Base-by-base conservation (phyloP, 2,113 vertebrate genomes). In the Zapus hudsonius region DNA sequence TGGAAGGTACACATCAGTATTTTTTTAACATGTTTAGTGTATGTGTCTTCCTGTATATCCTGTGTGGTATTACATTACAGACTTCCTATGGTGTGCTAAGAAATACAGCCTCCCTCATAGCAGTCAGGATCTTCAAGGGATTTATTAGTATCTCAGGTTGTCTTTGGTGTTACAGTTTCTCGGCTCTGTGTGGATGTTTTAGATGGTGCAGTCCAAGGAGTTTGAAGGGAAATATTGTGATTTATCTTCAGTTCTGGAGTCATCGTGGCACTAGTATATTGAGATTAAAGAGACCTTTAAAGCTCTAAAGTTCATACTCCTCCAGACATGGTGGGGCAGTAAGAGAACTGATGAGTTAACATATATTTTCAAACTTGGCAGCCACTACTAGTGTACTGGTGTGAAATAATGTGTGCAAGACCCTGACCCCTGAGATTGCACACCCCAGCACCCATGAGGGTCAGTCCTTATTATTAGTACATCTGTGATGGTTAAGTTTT, bases 281-380 rank as follows among this genome's bases (percentile, higher is more conserved):
- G 88, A n/a, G 19, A 67, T 90, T 80, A n/a, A 66, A 33, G 40
- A 82, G 44, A 67, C 74, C 69, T 87, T 92, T 90, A 63, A 85
- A 76, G 57, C 25, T 69, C 44, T 40, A 75, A 84, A 92, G 61
- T 11, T 88, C 29, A n/a, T 31, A 61, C 47, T 93, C 36, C 79
- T 92, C 89, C 84, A 80, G 40, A 59, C 17, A 11, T 25, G 33
- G 36, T 20, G 31, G 57, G 47, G 44, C 17, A 3, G 52, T 44
- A 90, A 27, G 29, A 85, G 91, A 29, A 81, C 25, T 61, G 66
- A 63, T 73, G 67, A 67, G 7, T 8, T 3, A 70, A 36, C 47
- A 69, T 40, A 23, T 57, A 22, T 57, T 93, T 72, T 84, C 9
- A 47, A 47, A 47, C 47, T 47, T 47, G 47, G 47, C 47, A 47